These are phyloP conservation scores for Oenanthe oenanthe DNA, from an alignment of 2,113 vertebrate species.

Conservation along the genomic window DNA sequence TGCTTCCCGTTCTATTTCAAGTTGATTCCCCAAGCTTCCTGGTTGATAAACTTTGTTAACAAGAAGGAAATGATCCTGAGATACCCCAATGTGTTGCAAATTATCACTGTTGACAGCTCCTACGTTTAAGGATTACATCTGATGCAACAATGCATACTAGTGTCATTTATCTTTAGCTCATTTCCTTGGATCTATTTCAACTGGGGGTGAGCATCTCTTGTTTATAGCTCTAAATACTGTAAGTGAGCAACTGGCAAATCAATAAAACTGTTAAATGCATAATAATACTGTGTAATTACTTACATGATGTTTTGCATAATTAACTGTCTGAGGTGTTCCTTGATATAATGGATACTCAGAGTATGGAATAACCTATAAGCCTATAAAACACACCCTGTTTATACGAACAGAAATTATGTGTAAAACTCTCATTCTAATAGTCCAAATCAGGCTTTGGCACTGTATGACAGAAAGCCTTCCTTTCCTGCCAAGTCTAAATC, in stretches of 20 bases:
- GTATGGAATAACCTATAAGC: slow-evolving; percentile 59
- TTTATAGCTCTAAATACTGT: slow-evolving; percentile 75
- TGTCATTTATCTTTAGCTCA: slow-evolving; percentile 74
- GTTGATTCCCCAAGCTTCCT: slow-evolving; percentile 44
- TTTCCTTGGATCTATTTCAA: slow-evolving; percentile 74
- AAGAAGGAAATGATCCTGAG: slow-evolving; percentile 50
- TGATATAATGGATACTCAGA: slow-evolving; percentile 68
- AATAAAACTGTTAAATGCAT: slow-evolving; percentile 80
- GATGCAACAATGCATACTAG: slow-evolving; percentile 55
- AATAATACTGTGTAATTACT: slow-evolving; percentile 78
- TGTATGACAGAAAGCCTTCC: slow-evolving; percentile 50
- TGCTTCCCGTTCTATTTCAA: neutral
- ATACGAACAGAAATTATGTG: slow-evolving; percentile 58
- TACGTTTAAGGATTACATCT: slow-evolving; percentile 65
- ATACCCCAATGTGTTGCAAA: slow-evolving; percentile 44
- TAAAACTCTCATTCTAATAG: slow-evolving; percentile 68
- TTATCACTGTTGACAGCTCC: slow-evolving; percentile 47
- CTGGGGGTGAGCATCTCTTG: slow-evolving; percentile 66
- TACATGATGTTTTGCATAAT: slow-evolving; percentile 79
- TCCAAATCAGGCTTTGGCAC: slow-evolving; percentile 58
- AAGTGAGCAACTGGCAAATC: slow-evolving; percentile 75
- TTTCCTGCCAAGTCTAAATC: slow-evolving; percentile 82
- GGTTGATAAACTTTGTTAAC: slow-evolving; percentile 60
- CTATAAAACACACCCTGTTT: slow-evolving; percentile 72
- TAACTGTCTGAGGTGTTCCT: slow-evolving; percentile 75